These are phyloP conservation scores for Xylocopa sonorina DNA, from an alignment of 1,140 invertebrate species.

Conservation along the genomic window DNA sequence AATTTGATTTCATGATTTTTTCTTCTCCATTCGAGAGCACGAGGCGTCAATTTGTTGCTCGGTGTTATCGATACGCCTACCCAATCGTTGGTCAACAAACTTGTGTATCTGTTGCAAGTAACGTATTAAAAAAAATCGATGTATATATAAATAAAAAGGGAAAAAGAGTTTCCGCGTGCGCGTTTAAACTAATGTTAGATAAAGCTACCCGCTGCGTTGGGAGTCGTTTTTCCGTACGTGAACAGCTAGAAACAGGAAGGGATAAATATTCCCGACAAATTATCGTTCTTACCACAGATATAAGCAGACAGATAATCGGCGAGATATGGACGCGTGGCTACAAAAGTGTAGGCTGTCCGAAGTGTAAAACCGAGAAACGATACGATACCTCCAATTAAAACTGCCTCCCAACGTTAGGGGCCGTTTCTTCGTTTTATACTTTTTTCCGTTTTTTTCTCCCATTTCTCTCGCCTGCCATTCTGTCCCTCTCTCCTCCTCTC, in stretches of 20 bases:
- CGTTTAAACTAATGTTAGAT: neutral
- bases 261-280: conserved; percentile 50
- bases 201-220: neutral
- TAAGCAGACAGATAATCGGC: conserved; percentile 21
- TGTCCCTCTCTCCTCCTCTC: neutral
- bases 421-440: conserved; percentile 19
- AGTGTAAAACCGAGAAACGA: conserved; percentile 47
- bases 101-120: neutral
- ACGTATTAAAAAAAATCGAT: neutral
- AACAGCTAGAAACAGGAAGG: conserved; percentile 21
- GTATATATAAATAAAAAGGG: no score
- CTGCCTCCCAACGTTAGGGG: conserved; percentile 39
- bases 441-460: neutral
- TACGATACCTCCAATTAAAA: conserved; percentile 66
- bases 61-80: neutral
- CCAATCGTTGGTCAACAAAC: neutral
- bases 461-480: neutral
- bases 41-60: neutral
- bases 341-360: conserved; percentile 53
- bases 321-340: conserved; percentile 43
- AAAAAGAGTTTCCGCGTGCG: no score
- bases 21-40: neutral
- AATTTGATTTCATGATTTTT: conserved; percentile 11
- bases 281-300: conserved; percentile 46
- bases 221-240: conserved; percentile 7